These are phyloP conservation scores for Zaprionus lineosus DNA, from an alignment of 2,888 invertebrate species.

Conservation along the genomic window DNA sequence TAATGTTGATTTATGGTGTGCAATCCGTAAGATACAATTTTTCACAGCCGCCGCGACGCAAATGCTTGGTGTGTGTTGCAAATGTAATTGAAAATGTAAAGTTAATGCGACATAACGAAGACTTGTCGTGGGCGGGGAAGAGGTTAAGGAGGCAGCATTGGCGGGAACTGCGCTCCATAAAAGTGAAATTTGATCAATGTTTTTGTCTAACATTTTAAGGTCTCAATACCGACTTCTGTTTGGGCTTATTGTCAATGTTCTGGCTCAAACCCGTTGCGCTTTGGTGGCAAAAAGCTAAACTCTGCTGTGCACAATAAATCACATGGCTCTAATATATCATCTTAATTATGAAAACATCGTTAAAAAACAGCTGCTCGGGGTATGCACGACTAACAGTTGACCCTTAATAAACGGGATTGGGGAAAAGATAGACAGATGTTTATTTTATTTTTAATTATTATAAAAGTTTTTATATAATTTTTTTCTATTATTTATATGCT, in stretches of 20 bases:
- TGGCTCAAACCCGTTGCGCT: constrained; percentile 31
- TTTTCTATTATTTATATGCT: no score
- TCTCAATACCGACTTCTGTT: background rate
- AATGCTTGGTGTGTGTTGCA: constrained; percentile 17
- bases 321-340: constrained; percentile 47
- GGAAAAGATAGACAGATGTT: no score
- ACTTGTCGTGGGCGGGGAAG: no score
- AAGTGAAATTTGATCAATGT: constrained; percentile 25
- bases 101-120: constrained; percentile 19
- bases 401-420: no score
- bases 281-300: constrained; percentile 25
- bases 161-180: constrained; percentile 16
- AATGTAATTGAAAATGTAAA: constrained; percentile 52
- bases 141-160: no score
- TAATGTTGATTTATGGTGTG: constrained; percentile 52
- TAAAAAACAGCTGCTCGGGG: no score
- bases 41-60: constrained; percentile 8
- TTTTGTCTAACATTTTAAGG: constrained; percentile 1
- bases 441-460: no score
- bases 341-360: constrained; percentile 41
- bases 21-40: constrained; percentile 29
- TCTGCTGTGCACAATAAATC: constrained; percentile 57
- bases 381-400: no score
- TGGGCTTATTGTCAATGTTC: constrained; percentile 42
- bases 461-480: no score